Evolutionary conservation across 2,113 vertebrate genomes (phyloP), one percentile per base, ranked within the genome.

Genomic region (Lampris megalopsis): DNA sequence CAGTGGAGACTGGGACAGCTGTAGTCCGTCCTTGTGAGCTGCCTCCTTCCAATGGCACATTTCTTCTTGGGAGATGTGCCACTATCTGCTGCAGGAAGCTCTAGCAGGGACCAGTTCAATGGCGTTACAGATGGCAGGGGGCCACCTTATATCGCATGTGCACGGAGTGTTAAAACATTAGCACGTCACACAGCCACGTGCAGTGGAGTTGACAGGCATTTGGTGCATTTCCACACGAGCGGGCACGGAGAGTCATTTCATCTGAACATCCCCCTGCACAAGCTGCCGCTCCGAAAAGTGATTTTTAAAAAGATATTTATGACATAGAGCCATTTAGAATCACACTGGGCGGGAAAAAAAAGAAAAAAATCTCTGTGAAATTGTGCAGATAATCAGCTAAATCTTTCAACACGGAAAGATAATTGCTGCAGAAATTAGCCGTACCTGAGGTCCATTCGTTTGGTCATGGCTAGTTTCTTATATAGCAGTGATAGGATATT

Each of bases 371-470:
- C 93, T 91, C 96, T 97, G 97, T 98, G 97, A 99, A 99, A 99
- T 99, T 95, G 97, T 96, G 96, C 97, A 97, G 97, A 97, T 99
- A 99, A 99, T 99, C 97, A 95, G 96, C 97, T 99, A 99, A 98
- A 99, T 97, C 97, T 97, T 96, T 95, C 96, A 97, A 99, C 98
- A 99, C 95, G 97, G 96, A 96, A 98, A 97, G 96, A 97, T 99
- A 99, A 99, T 99, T 99, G 97, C 96, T 96, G 94, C 89, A 94
- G 96, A 96, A 98, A 99, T 99, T 98, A 98, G 95, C 96, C 95
- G 95, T 98, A 99, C 97, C 97, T 98, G 96, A 94, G 95, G 96
- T 97, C 96, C 96, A 97, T 98, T 97, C 96, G 95, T 97, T 97
- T 96, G 96, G 98, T 99, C 98, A 99, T 97, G 98, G 97, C 96